Conservation (phyloP, 2,888 invertebrate species). For the Eumerus sabulonum region DNA sequence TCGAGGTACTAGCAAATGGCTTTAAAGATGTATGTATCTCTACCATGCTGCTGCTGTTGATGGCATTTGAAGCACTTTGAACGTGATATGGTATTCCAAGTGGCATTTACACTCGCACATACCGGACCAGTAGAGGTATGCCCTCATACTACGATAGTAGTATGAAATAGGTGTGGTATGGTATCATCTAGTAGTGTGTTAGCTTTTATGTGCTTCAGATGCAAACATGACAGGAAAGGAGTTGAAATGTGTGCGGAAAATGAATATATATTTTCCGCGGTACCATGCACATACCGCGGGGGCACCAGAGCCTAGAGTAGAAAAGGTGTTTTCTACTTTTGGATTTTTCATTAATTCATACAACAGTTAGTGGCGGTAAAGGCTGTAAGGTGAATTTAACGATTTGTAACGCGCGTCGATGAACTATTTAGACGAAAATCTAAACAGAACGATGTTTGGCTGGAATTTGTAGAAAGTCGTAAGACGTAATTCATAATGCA, state of each 20-base stretch:
- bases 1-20: slow-evolving; percentile 17
- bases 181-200: no score
- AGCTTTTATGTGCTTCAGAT: not conserved
- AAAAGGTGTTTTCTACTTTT: slow-evolving; percentile 57
- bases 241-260: slow-evolving; percentile 25
- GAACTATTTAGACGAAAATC: no score
- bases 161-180: no score
- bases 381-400: slow-evolving; percentile 1
- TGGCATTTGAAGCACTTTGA: slow-evolving; percentile 45
- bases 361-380: not conserved
- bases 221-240: slow-evolving; percentile 19
- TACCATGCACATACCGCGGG: slow-evolving; percentile 3
- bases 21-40: slow-evolving; percentile 31
- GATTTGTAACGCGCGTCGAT: not conserved
- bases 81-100: slow-evolving; percentile 51
- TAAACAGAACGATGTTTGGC: no score
- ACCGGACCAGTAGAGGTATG: no score
- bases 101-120: slow-evolving; percentile 7
- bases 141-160: no score
- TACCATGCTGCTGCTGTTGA: slow-evolving; percentile 18
- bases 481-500: no score
- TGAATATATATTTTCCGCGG: slow-evolving; percentile 20
- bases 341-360: slow-evolving; percentile 19
- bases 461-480: no score
- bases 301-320: slow-evolving; percentile 16